These are phyloP conservation scores for Cygnus olor DNA, from an alignment of 2,797 vertebrate species.

Conservation along the genomic window DNA sequence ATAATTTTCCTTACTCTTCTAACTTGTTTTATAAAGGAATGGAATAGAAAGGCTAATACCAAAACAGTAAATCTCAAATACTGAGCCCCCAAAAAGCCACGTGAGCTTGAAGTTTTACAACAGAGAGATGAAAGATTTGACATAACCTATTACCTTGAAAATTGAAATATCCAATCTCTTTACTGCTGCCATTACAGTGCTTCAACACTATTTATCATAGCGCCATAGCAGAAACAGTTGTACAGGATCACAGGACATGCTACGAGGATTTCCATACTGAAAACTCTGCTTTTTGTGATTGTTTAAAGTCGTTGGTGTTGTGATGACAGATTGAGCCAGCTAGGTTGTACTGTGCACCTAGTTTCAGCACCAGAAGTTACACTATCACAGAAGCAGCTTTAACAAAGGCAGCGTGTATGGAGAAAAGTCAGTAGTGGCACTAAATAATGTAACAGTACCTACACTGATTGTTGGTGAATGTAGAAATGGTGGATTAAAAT, in stretches of 20 bases:
- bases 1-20: neutral
- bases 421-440: neutral
- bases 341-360: neutral
- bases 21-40: neutral
- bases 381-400: neutral
- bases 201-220: neutral
- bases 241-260: neutral
- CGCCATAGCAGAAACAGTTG: neutral
- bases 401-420: neutral
- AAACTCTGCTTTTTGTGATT: neutral
- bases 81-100: neutral
- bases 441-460: neutral
- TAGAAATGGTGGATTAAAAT: neutral
- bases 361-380: conserved; percentile 32
- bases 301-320: neutral
- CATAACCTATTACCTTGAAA: neutral
- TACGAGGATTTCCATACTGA: neutral
- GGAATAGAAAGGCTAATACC: neutral
- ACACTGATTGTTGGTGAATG: neutral
- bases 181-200: neutral
- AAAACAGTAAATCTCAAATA: neutral
- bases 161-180: neutral
- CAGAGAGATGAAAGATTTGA: neutral
- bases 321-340: neutral
- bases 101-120: neutral